phyloP scores from a whole-genome alignment of 1,140 invertebrate species.

The Notospermus geniculatus region DNA sequence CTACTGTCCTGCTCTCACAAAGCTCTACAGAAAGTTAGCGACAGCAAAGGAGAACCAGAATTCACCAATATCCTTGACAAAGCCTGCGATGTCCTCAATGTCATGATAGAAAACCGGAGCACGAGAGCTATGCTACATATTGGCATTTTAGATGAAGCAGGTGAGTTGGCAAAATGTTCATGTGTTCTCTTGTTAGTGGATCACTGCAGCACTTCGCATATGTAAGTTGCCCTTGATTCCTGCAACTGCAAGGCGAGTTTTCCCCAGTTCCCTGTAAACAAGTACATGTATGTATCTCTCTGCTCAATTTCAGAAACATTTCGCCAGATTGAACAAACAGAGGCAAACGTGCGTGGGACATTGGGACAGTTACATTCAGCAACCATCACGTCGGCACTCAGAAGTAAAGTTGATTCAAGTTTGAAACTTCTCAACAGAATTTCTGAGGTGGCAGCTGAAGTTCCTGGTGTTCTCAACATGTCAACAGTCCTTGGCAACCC shows the following conservation, averaged over 20 bases:
- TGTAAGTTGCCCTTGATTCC: too few relatives aligned
- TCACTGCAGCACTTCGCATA: too few relatives aligned
- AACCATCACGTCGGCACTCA: neutral
- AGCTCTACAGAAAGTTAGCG: slow-evolving; percentile 40
- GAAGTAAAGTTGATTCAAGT: slow-evolving; percentile 8
- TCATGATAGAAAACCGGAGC: slow-evolving; percentile 48
- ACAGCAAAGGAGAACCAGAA: slow-evolving; percentile 35
- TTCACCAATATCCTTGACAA: slow-evolving; percentile 52
- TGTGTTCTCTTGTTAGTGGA: too few relatives aligned
- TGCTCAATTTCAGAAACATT: too few relatives aligned
- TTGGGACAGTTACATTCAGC: slow-evolving; percentile 25
- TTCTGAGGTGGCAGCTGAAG: slow-evolving; percentile 13
- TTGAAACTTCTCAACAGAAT: slow-evolving; percentile 8
- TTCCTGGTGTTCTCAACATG: slow-evolving; percentile 34
- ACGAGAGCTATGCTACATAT: slow-evolving; percentile 55
- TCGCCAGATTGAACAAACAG: slow-evolving; percentile 42
- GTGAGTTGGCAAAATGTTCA: too few relatives aligned
- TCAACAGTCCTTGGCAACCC: slow-evolving; percentile 33
- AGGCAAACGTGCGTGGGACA: slow-evolving; percentile 39
- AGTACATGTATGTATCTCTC: too few relatives aligned
- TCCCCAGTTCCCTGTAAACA: too few relatives aligned
- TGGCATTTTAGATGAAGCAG: slow-evolving; percentile 53
- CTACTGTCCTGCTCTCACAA: slow-evolving; percentile 44
- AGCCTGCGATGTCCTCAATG: slow-evolving; percentile 47
- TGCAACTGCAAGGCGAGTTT: too few relatives aligned